These are phyloP conservation scores for Tinamus guttatus DNA, from an alignment of 2,113 vertebrate genomes.

Conservation along the genomic window DNA sequence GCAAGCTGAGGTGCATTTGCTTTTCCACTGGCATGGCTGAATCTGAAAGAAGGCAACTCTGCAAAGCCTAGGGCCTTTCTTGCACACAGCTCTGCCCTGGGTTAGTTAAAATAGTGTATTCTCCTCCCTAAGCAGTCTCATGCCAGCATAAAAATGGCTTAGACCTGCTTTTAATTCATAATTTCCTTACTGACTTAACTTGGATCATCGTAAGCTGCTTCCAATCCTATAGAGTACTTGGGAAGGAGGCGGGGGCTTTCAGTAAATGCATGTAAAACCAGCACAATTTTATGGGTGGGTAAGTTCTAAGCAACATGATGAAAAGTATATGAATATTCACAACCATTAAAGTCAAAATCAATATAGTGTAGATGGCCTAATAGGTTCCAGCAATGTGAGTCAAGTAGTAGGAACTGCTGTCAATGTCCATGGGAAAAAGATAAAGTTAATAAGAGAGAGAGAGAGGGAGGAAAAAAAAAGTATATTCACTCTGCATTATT, in stretches of 20 bases:
- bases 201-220: conserved; percentile 29
- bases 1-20: not conserved
- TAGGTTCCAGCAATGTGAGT: not conserved
- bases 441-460: not conserved
- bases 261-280: not conserved
- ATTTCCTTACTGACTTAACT: conserved; percentile 43
- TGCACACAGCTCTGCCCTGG: not conserved
- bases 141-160: conserved; percentile 21
- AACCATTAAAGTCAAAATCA: conserved; percentile 13
- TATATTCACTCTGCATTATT: not conserved
- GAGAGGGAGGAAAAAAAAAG: not conserved
- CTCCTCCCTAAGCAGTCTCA: not conserved
- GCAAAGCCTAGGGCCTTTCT: not conserved
- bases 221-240: not conserved
- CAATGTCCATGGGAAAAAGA: not conserved
- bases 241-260: fast-evolving
- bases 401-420: not conserved
- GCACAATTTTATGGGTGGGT: not conserved
- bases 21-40: not conserved
- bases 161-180: conserved; percentile 41
- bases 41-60: not conserved
- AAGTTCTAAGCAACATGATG: not conserved
- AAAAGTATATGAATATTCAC: not conserved
- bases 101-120: not conserved
- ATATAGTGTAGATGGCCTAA: not conserved